Percentiles rank a stretch among this genome's conserved stretches.
Evolutionary conservation across 1,140 invertebrate genomes (phyloP).

Genomic region (Nixonia krombeini): DNA sequence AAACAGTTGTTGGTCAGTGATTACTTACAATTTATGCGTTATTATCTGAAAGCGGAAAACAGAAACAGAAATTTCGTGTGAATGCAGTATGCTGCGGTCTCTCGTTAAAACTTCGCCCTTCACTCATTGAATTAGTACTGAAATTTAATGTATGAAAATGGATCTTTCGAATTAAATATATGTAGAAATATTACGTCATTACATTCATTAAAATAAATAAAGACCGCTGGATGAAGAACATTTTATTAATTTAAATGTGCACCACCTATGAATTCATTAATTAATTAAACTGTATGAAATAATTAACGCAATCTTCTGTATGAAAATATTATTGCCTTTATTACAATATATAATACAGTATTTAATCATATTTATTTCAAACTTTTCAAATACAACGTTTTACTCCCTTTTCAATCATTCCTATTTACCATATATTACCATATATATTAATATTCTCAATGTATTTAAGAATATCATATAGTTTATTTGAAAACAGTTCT

Average conservation of each 20-base stretch:
- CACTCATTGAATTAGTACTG: background rate
- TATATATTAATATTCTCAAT: no score
- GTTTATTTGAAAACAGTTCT: no score
- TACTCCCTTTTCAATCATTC: background rate
- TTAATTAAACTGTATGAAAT: no score
- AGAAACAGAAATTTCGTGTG: background rate
- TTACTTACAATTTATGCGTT: slow-evolving; percentile 11
- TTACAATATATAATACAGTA: background rate
- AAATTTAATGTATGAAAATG: background rate
- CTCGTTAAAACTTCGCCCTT: no score
- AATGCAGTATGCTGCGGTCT: no score
- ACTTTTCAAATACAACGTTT: background rate
- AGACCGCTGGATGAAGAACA: no score
- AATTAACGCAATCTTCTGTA: background rate
- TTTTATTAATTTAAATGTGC: no score
- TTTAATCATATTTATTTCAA: background rate
- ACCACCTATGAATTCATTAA: no score
- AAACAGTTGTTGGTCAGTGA: slow-evolving; percentile 20
- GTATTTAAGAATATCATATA: no score
- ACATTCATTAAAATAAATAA: no score
- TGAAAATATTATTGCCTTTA: slow-evolving; percentile 2
- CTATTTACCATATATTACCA: no score
- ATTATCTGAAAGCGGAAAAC: slow-evolving; percentile 10
- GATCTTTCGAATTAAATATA: background rate
- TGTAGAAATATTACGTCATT: background rate